phyloP scores from a whole-genome alignment of 2,797 vertebrate genomes.

The Threskiornis aethiopicus region DNA sequence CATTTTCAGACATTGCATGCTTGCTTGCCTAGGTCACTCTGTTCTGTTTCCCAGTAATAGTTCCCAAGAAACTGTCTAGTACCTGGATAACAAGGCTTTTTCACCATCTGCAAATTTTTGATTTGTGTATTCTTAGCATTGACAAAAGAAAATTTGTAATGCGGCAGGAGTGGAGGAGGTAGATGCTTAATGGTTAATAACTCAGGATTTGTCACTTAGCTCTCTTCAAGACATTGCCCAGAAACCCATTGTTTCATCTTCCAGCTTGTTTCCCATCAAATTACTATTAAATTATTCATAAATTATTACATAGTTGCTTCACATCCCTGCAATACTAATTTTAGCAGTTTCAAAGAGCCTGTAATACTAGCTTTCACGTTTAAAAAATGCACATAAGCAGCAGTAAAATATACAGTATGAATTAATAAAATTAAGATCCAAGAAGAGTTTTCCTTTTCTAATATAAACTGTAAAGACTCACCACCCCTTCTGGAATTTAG shows the following conservation, averaged over 20 bases:
- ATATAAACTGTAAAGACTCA: background rate
- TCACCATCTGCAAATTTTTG: background rate
- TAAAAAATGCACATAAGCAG: background rate
- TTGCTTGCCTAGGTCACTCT: background rate
- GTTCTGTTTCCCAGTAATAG: background rate
- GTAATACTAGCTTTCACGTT: background rate
- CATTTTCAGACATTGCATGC: background rate
- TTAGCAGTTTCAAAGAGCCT: background rate
- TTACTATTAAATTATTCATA: conserved; percentile 63
- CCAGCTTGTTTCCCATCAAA: conserved; percentile 58
- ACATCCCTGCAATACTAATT: conserved; percentile 28
- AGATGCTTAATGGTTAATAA: conserved; percentile 45
- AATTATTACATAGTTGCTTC: conserved; percentile 24
- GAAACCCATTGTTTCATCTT: conserved; percentile 54
- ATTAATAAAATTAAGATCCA: background rate
- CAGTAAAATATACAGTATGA: background rate
- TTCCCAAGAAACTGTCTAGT: background rate
- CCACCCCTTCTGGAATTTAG: background rate
- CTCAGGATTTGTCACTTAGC: conserved; percentile 34
- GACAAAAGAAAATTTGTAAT: background rate
- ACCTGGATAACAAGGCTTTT: background rate
- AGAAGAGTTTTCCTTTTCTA: background rate
- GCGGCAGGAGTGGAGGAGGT: background rate
- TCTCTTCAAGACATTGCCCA: conserved; percentile 35
- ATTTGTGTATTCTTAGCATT: background rate